These are phyloP conservation scores for Apotomis betuletana DNA, from an alignment of 2,888 invertebrate species.

Conservation along the genomic window DNA sequence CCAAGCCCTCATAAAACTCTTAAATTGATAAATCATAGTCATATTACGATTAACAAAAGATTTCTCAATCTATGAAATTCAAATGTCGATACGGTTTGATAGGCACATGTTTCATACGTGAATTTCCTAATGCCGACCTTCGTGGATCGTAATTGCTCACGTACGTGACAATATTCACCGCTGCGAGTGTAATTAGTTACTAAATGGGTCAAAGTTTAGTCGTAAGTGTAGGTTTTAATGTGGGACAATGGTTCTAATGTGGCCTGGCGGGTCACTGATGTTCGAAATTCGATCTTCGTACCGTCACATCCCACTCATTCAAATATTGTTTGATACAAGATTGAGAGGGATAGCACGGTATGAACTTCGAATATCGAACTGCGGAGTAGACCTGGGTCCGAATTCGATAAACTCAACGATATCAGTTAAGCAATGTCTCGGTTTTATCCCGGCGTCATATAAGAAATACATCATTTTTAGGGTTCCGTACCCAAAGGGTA, in stretches of 20 bases:
- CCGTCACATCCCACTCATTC: too few relatives aligned
- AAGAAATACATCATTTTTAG: too few relatives aligned
- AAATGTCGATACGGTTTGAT: conserved; percentile 56
- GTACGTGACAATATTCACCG: conserved; percentile 59
- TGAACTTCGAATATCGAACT: too few relatives aligned
- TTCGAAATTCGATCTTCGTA: too few relatives aligned
- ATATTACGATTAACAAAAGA: conserved; percentile 50
- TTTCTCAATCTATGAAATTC: conserved; percentile 60
- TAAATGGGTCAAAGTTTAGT: conserved; percentile 48
- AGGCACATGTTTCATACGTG: conserved; percentile 53
- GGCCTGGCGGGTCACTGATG: too few relatives aligned
- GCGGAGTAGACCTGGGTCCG: too few relatives aligned
- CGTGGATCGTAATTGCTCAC: conserved; percentile 45
- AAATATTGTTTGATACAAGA: too few relatives aligned
- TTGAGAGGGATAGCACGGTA: too few relatives aligned
- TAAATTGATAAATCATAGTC: conserved; percentile 50
- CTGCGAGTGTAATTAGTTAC: conserved; percentile 48
- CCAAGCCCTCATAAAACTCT: conserved; percentile 17
- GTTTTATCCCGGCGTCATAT: too few relatives aligned
- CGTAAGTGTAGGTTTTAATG: conserved; percentile 26
- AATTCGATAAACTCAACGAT: too few relatives aligned
- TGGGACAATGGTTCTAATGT: not conserved
- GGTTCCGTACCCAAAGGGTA: too few relatives aligned
- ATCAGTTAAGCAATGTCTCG: too few relatives aligned
- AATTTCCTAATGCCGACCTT: conserved; percentile 57